Conservation (phyloP, 2,888 invertebrate genomes). For the Phasia obesa region DNA sequence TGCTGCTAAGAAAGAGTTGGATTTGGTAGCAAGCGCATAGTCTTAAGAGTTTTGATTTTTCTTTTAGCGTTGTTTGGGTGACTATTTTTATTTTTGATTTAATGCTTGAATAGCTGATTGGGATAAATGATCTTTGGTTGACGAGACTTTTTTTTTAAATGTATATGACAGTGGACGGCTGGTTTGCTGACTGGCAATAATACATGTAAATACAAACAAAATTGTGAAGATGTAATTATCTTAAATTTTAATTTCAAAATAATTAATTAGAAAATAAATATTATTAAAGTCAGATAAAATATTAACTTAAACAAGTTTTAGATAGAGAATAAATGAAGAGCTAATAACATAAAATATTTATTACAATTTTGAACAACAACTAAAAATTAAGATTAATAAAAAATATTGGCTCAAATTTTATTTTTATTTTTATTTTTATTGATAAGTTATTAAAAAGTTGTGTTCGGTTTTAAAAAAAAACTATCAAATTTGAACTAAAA, state of each 20-base stretch:
- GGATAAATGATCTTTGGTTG: slow-evolving; percentile 20
- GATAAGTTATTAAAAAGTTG: too few relatives aligned
- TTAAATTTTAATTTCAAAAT: background rate
- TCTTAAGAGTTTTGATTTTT: slow-evolving; percentile 36
- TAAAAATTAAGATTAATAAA: too few relatives aligned
- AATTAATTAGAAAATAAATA: too few relatives aligned
- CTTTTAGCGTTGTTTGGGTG: slow-evolving; percentile 18
- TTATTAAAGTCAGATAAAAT: too few relatives aligned
- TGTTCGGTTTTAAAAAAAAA: too few relatives aligned
- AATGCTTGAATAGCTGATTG: slow-evolving; percentile 28
- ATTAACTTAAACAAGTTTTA: too few relatives aligned
- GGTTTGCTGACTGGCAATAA: slow-evolving; percentile 1
- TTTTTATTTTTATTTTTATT: too few relatives aligned
- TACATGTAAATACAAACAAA: slow-evolving; percentile 4
- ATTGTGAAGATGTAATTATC: slow-evolving; percentile 1
- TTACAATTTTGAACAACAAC: too few relatives aligned
- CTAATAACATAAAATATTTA: too few relatives aligned
- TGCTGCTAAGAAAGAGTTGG: slow-evolving; percentile 42
- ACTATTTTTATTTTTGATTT: slow-evolving; percentile 9
- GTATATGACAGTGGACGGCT: slow-evolving; percentile 4
- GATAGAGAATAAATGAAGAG: too few relatives aligned
- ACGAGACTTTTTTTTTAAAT: slow-evolving; percentile 42
- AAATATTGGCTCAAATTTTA: too few relatives aligned
- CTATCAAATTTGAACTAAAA: too few relatives aligned
- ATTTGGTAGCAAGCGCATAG: slow-evolving; percentile 26